Evolutionary conservation across 2,113 vertebrate genomes (phyloP).

Genomic region (Halcyon malimbica): DNA sequence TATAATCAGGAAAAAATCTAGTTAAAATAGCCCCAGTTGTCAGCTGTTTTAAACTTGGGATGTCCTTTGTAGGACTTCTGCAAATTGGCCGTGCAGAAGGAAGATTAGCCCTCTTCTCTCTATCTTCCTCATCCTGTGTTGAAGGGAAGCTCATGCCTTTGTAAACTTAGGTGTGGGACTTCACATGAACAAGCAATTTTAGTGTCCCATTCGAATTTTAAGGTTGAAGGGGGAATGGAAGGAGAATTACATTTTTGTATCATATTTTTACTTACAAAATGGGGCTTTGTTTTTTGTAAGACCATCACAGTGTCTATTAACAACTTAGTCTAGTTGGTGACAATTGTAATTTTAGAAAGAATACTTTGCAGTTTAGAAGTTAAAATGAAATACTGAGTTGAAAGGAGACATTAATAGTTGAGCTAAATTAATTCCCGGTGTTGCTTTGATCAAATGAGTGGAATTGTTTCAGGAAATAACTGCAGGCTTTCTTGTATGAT

Average conservation of each 20-base stretch:
- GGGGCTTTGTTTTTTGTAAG: not conserved
- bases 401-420: not conserved
- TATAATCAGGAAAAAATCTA: not conserved
- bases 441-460: not conserved
- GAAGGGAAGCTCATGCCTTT: not conserved
- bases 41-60: not conserved
- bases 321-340: not conserved
- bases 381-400: not conserved
- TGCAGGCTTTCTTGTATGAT: not conserved
- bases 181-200: not conserved
- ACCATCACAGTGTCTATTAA: not conserved
- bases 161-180: not conserved
- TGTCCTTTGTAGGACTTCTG: not conserved
- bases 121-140: not conserved
- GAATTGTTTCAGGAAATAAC: constrained; percentile 10
- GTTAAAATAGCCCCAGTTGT: not conserved
- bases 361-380: not conserved
- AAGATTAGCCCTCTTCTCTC: not conserved
- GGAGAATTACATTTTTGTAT: not conserved
- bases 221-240: not conserved
- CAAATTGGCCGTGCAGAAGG: not conserved
- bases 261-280: not conserved
- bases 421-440: not conserved
- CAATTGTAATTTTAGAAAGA: not conserved
- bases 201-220: not conserved